Percentiles rank a stretch among this genome's conserved stretches.
These are phyloP conservation scores for Sebastes itinus DNA, from an alignment of 2,797 vertebrate genomes.

Conservation along the genomic window DNA sequence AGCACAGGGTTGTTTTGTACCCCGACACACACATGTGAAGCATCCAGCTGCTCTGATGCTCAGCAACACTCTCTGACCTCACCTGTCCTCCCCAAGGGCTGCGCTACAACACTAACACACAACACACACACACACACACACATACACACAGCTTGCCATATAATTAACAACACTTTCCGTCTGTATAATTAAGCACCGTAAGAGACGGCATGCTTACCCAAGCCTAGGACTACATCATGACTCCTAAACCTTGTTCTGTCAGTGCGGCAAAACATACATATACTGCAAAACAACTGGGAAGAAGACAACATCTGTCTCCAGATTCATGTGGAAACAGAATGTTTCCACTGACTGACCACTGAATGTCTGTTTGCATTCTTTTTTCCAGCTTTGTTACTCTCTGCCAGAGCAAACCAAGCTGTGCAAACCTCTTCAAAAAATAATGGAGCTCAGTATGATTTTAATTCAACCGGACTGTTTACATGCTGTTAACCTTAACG, in stretches of 20 bases:
- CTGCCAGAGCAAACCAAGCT: conserved; percentile 67
- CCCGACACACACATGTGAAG: conserved; percentile 66
- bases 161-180: conserved; percentile 61
- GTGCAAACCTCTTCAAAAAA: conserved; percentile 59
- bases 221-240: conserved; percentile 40
- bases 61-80: conserved; percentile 60
- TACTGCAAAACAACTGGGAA: not conserved
- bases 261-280: not conserved
- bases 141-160: conserved; percentile 9
- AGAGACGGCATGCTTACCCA: conserved; percentile 45
- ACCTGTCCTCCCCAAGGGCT: conserved; percentile 62
- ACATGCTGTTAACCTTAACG: conserved; percentile 40
- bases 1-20: conserved; percentile 54
- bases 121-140: conserved; percentile 11
- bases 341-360: conserved; percentile 29
- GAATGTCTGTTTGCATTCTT: conserved; percentile 23
- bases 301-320: conserved; percentile 45
- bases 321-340: conserved; percentile 9
- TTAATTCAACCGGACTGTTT: conserved; percentile 41
- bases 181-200: conserved; percentile 68
- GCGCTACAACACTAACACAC: conserved; percentile 10
- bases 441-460: conserved; percentile 32
- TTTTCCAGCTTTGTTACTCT: conserved; percentile 16
- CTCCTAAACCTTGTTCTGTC: conserved; percentile 33
- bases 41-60: conserved; percentile 67